Base-by-base conservation (phyloP, 23 tunicate genomes). In the Pegea sp. region DNA sequence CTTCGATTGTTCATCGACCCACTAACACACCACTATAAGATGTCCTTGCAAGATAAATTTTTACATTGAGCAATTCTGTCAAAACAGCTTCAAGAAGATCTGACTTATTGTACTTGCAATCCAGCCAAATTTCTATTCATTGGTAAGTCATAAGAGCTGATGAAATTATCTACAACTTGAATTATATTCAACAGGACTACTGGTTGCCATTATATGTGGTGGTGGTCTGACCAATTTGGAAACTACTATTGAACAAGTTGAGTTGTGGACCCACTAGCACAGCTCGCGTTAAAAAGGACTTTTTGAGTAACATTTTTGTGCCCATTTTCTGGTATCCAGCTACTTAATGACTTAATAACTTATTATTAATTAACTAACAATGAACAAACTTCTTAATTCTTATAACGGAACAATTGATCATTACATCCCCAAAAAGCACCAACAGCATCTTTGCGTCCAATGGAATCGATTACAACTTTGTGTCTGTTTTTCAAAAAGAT, bases 371-470 rank as follows among this genome's bases (percentile, higher is more conserved):
- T n/a, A n/a, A n/a, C n/a, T n/a, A 8, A 19, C 23, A 6, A 13
- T 19, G 4, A 5, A 7, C 24, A 58, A 5, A 1, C 56, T 30
- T 64, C n/a, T 28, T 63, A 4, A 43, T 61, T 68, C 34, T 5
- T 53, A 84, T 81, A 60, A 84, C 95, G 0, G 95, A 84, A 46
- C 86, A 84, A 53, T 25, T 84, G 59, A 84, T 84, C 48, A 84
- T 84, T 33, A 62, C 66, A 1, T 75, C 95, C 3, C 63, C 63
- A 13, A 20, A 46, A 58, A 61, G 66, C 48, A 73, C 57, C 1
- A 30, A 58, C 13, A 20, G 69, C 8, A 61, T 60, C 20, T 74
- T 67, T 43, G 0, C 79, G 18, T 59, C 72, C 23, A 58, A 57
- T 16, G 56, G 65, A 49, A 73, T 57, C 13, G 54, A 56, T 20